Conservation (phyloP, 2,797 vertebrate genomes). For the Acrossocheilus wenchowensis region DNA sequence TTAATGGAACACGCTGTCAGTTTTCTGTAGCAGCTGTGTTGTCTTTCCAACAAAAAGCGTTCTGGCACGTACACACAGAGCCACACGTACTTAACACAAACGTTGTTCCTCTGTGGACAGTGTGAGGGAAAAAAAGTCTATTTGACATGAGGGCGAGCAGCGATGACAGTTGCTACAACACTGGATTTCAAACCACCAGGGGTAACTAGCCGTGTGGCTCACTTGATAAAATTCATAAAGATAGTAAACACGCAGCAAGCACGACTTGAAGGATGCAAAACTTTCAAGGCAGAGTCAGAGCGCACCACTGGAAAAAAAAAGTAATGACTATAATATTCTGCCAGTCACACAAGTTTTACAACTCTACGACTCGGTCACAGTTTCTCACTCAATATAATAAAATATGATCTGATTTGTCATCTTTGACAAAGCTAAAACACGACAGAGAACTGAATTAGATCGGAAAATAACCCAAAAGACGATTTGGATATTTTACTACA, state of each 20-base stretch:
- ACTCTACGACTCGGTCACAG: constrained; percentile 1
- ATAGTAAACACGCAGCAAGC: not conserved
- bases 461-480: not conserved
- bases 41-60: constrained; percentile 24
- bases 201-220: constrained; percentile 12
- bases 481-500: not conserved
- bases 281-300: constrained; percentile 4
- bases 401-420: not conserved
- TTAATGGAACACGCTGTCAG: constrained; percentile 54
- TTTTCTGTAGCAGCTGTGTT: constrained; percentile 32
- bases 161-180: constrained; percentile 47
- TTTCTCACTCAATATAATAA: not conserved
- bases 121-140: constrained; percentile 30
- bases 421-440: not conserved
- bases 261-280: constrained; percentile 13
- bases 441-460: not conserved
- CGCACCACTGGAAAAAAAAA: not conserved
- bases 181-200: constrained; percentile 36
- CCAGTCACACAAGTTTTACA: constrained; percentile 4
- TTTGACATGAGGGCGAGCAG: constrained; percentile 45
- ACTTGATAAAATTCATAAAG: constrained; percentile 18
- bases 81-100: constrained; percentile 23
- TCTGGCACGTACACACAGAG: constrained; percentile 12
- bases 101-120: constrained; percentile 27
- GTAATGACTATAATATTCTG: constrained; percentile 6